Conservation (phyloP, 2,888 invertebrate genomes). For the Cyclophora albipunctata region DNA sequence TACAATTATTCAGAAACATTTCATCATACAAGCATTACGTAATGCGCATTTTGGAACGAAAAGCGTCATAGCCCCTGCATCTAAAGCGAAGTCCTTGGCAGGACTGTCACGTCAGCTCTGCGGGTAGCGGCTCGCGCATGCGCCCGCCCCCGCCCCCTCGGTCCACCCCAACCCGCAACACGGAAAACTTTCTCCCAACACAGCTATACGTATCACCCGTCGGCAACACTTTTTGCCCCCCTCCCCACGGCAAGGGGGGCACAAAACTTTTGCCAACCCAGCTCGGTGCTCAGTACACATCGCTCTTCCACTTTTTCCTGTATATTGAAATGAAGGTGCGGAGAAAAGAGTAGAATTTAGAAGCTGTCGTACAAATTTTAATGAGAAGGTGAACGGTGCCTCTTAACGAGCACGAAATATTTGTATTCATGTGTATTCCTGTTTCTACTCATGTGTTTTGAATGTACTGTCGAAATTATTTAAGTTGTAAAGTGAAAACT, state of each 20-base stretch:
- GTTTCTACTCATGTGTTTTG: constrained; percentile 31
- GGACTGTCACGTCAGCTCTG: constrained; percentile 65
- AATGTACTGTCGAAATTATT: constrained; percentile 9
- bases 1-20: no score
- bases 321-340: constrained; percentile 75
- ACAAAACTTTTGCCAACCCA: constrained; percentile 69
- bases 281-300: constrained; percentile 70
- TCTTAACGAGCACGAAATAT: constrained; percentile 48
- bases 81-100: constrained; percentile 43
- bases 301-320: constrained; percentile 75
- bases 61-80: constrained; percentile 33
- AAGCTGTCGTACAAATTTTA: constrained; percentile 73
- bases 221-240: constrained; percentile 75
- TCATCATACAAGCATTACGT: constrained; percentile 31
- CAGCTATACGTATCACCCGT: constrained; percentile 70
- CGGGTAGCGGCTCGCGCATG: constrained; percentile 55
- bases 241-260: constrained; percentile 51
- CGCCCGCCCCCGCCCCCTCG: constrained; percentile 42
- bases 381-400: constrained; percentile 68
- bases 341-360: constrained; percentile 75
- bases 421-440: constrained; percentile 44
- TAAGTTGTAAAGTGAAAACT: no score
- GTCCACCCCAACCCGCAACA: constrained; percentile 64
- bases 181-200: constrained; percentile 74
- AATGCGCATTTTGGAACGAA: constrained; percentile 27